phyloP scores from a whole-genome alignment of 2,113 vertebrate species.

The Apodemus speciosus region DNA sequence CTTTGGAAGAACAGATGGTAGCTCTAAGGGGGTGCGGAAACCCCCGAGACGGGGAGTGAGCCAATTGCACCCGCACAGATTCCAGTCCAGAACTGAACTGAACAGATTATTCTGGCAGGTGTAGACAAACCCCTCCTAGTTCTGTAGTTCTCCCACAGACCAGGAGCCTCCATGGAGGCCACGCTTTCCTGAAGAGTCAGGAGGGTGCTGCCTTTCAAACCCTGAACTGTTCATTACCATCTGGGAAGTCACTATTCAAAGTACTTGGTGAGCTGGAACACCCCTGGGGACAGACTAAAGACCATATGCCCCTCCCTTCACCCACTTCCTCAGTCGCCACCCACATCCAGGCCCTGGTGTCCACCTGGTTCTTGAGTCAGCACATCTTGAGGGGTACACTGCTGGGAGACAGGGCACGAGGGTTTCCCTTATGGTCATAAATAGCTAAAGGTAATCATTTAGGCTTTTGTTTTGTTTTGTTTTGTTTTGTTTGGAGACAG shows the following conservation, averaged over 20 bases:
- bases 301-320: neutral
- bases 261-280: neutral
- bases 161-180: neutral
- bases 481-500: neutral
- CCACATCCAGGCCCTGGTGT: neutral
- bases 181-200: neutral
- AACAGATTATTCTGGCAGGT: slow-evolving; percentile 7
- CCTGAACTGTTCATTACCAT: neutral
- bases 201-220: neutral
- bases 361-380: slow-evolving; percentile 17
- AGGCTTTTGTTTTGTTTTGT: neutral
- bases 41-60: neutral
- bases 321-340: neutral
- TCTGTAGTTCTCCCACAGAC: neutral
- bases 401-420: neutral
- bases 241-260: slow-evolving; percentile 23
- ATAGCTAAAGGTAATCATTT: neutral
- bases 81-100: neutral
- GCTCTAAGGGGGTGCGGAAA: neutral
- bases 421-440: neutral
- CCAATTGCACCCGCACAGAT: neutral
- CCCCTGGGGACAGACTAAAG: neutral
- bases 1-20: neutral
- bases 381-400: neutral
- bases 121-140: neutral